Percentiles rank a stretch among this genome's conserved stretches.
phyloP scores from a whole-genome alignment of 2,797 vertebrate species.

The Notamacropus eugenii region DNA sequence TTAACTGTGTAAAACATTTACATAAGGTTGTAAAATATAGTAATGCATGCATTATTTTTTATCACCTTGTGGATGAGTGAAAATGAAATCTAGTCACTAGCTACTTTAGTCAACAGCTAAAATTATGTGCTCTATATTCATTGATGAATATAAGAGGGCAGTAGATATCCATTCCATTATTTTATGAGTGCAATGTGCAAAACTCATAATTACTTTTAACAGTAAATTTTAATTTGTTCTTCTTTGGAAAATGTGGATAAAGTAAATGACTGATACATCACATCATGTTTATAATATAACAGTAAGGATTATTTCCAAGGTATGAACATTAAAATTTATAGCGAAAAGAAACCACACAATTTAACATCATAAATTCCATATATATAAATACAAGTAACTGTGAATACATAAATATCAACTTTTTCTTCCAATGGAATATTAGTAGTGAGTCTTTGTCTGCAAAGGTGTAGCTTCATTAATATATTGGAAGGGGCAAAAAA shows the following conservation, averaged over 20 bases:
- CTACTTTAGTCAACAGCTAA: conserved; percentile 70
- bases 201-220: conserved; percentile 67
- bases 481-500: neutral
- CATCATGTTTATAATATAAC: conserved; percentile 33
- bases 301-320: neutral
- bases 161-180: conserved; percentile 63
- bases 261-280: conserved; percentile 46
- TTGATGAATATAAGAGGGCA: conserved; percentile 55
- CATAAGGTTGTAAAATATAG: conserved; percentile 75
- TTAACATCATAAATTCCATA: conserved; percentile 34
- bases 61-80: conserved; percentile 70
- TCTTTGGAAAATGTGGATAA: conserved; percentile 12
- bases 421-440: neutral
- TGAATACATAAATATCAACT: conserved; percentile 36
- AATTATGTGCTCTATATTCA: conserved; percentile 68
- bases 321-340: conserved; percentile 62
- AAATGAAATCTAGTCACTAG: conserved; percentile 76
- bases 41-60: conserved; percentile 78
- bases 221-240: conserved; percentile 67
- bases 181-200: conserved; percentile 64
- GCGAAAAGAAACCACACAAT: conserved; percentile 63
- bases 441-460: neutral
- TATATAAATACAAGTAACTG: neutral
- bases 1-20: conserved; percentile 78
- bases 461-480: neutral